These are phyloP conservation scores for Dryobota labecula DNA, from an alignment of 2,888 invertebrate species.

Conservation along the genomic window DNA sequence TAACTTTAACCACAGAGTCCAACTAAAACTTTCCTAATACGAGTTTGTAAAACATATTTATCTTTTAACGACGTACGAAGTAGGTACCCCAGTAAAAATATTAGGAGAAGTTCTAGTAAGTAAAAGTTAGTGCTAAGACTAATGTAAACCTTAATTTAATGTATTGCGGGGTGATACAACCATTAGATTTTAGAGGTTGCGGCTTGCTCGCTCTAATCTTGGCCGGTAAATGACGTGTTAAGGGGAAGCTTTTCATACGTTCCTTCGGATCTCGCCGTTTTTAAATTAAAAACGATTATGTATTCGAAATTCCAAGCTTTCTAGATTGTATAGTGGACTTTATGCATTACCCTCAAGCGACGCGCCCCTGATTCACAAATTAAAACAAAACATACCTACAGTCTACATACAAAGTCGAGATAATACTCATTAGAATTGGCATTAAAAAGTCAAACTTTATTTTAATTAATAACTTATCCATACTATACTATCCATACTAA, in stretches of 20 bases:
- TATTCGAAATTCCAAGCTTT: background rate
- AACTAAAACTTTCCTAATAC: constrained; percentile 33
- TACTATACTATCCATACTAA: too few species aligned
- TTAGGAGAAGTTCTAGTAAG: background rate
- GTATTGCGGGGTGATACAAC: constrained; percentile 54
- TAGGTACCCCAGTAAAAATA: background rate
- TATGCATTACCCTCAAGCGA: background rate
- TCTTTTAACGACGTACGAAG: constrained; percentile 16
- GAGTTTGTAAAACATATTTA: constrained; percentile 28
- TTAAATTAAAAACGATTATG: background rate
- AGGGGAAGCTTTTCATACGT: constrained; percentile 34
- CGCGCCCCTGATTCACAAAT: background rate
- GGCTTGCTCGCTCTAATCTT: constrained; percentile 68
- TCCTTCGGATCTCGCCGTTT: background rate
- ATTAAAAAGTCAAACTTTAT: background rate
- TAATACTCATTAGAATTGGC: background rate
- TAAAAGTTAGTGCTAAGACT: background rate
- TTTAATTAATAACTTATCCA: constrained; percentile 6
- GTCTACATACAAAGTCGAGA: background rate
- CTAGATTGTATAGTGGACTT: background rate
- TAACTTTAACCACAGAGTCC: constrained; percentile 8
- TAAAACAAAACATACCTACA: background rate
- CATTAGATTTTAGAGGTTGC: constrained; percentile 69
- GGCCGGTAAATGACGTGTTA: constrained; percentile 62
- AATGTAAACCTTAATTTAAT: constrained; percentile 17